Conservation (phyloP, 1,140 invertebrate species). For the Laupala kohalensis region DNA sequence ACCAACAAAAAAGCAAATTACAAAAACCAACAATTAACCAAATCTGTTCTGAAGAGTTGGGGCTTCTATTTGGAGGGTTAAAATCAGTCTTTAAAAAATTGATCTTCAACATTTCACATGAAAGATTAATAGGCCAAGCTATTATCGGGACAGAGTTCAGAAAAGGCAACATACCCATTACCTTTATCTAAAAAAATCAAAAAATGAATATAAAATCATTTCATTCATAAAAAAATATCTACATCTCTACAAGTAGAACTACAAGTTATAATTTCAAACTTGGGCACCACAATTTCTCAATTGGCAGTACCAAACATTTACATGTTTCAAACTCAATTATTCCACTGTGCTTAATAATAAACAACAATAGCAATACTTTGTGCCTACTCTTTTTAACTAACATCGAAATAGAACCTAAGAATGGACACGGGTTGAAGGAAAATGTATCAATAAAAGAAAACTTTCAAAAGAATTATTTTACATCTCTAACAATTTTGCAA, state of each 20-base stretch:
- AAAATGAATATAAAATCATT: too few species aligned
- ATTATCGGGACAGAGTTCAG: too few species aligned
- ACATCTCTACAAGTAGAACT: background rate
- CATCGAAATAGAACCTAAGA: background rate
- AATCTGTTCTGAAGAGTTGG: too few species aligned
- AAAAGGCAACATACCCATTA: too few species aligned
- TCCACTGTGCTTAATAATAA: too few species aligned
- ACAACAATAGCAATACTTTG: too few species aligned
- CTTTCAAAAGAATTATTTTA: background rate
- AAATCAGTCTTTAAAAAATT: background rate
- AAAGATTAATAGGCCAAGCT: background rate
- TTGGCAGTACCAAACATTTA: background rate
- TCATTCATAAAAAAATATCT: background rate
- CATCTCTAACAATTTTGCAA: background rate
- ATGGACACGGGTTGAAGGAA: background rate
- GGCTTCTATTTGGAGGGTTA: background rate
- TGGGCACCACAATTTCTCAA: too few species aligned
- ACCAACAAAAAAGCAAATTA: too few species aligned
- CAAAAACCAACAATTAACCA: too few species aligned
- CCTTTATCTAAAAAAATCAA: too few species aligned
- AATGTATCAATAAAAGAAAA: background rate
- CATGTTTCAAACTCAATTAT: background rate
- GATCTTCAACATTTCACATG: background rate
- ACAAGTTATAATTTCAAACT: background rate
- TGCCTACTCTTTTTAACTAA: too few species aligned